Evolutionary conservation across 2,888 invertebrate species (phyloP), one percentile per base, ranked within the genome.

Genomic region (Chironomus riparius): DNA sequence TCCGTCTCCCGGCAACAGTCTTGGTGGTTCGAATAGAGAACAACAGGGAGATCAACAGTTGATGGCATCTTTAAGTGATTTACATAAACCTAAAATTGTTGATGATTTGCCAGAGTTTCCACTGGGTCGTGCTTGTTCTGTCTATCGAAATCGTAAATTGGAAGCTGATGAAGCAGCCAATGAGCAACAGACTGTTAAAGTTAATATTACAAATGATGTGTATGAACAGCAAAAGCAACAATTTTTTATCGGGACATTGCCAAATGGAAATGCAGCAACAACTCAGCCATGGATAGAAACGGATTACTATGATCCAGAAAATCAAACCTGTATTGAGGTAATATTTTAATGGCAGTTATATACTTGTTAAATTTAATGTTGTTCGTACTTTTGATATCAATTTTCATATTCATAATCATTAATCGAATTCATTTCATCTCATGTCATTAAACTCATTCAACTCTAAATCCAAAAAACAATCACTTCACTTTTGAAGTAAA

Each of bases 281-380:
- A 56, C 18, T 18, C 56, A 56, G 5, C 56, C n/a, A 15, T 18
- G 7, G 56, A 15, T 18, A 18, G 56, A 56, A 56, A 56, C 50
- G 77, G 83, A 83, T 77, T 84, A 83, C 79, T 84, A 83, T 78
- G 84, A 84, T 80, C 82, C 83, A 12, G 78, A 77, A 15, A 77
- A 77, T 68, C 73, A 74, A 50, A 84, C 84, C 77, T 84, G 84
- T 77, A 81, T 83, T 78, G 84, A 84, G 84, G 84, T 84, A 84
- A 78, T 15, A 18, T 13, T 38, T 48, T 13, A 22, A 47, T 70
- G 22, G 15, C 48, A 47, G 48, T 56, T 10, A 38, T 5, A 28
- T 28, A 4, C 3, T 28, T 28, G 28, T 28, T 24, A 24, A 28
- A 28, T 28, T 38, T 10, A 7, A 10, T 38, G 10, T 38, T 10